Evolutionary conservation across 2,113 vertebrate species (phyloP), one percentile per base, ranked within the genome.

Genomic region (Tapirus terrestris): DNA sequence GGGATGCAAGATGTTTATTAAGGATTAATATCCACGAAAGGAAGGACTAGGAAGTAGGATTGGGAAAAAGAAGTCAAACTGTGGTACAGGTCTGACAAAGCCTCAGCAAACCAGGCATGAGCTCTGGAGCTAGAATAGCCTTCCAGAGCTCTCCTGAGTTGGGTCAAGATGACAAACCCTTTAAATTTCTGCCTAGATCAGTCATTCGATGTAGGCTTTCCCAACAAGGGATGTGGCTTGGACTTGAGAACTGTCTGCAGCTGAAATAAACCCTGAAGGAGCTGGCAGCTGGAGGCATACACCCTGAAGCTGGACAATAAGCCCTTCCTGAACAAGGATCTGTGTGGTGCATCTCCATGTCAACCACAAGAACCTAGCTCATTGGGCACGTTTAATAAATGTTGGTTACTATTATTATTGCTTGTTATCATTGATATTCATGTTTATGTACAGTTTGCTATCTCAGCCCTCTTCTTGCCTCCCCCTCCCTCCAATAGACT

Each of bases 1-100:
- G 45, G 36, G 25, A 83, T 60, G 21, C 16, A 82, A 94, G 39
- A 20, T 72, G 2, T 89, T 93, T 68, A 60, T 73, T 77, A 90
- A 67, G 23, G 11, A 72, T 84, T 80, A 89, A 67, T 43, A 23
- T 36, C 33, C 25, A 6, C 27, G 14, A 79, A 36, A 53, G n/a
- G 14, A 53, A 63, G 11, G 51, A 29, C 20, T 73, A 58, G 16
- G 17, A 63, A 65, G 27, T 51, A 65, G 31, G 4, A 67, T 39
- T 70, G 51, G 45, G 60, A 60, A 75, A 96, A 95, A 85, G 23
- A 82, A 85, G 39, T 70, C 77, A 93, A 33, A 77, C 13, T 75
- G 23, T 89, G 36, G 27, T 81, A 39, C 18, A 63, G 45, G 27
- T 76, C 53, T 94, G 21, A 43, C 21, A 7, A 92, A 61, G 23